These are phyloP conservation scores for Euphydryas editha DNA, from an alignment of 2,888 invertebrate genomes.

Conservation along the genomic window DNA sequence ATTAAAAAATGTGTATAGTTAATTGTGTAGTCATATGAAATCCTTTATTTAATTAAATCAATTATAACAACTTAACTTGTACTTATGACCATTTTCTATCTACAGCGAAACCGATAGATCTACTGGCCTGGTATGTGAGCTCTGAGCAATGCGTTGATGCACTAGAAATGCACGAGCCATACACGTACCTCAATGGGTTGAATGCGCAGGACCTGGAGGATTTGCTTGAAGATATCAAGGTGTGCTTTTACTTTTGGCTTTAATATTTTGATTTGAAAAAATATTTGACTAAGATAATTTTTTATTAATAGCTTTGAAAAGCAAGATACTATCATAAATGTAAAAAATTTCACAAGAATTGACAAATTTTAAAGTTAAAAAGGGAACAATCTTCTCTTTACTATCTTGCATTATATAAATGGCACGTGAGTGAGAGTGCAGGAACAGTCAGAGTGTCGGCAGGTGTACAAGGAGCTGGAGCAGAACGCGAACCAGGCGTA, in stretches of 20 bases:
- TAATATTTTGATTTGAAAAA: too few relatives aligned
- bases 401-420: too few relatives aligned
- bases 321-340: too few relatives aligned
- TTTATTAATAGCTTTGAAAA: too few relatives aligned
- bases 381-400: too few relatives aligned
- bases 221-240: slow-evolving; percentile 97
- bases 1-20: too few relatives aligned
- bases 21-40: too few relatives aligned
- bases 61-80: too few relatives aligned
- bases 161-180: slow-evolving; percentile 99
- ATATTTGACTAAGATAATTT: too few relatives aligned
- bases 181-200: slow-evolving; percentile 96
- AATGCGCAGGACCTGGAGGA: slow-evolving; percentile 96
- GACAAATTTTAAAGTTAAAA: too few relatives aligned
- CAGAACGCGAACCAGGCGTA: slow-evolving; percentile 94
- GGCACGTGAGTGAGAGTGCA: too few relatives aligned
- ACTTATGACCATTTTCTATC: neutral
- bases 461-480: slow-evolving; percentile 95
- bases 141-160: slow-evolving; percentile 94
- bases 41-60: neutral
- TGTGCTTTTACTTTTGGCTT: slow-evolving; percentile 45
- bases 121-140: slow-evolving; percentile 97
- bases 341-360: too few relatives aligned
- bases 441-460: slow-evolving; percentile 9
- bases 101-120: slow-evolving; percentile 97